Evolutionary conservation across 2,797 vertebrate genomes (phyloP), one percentile per base, ranked within the genome.

Genomic region (Sandelia bainsii): DNA sequence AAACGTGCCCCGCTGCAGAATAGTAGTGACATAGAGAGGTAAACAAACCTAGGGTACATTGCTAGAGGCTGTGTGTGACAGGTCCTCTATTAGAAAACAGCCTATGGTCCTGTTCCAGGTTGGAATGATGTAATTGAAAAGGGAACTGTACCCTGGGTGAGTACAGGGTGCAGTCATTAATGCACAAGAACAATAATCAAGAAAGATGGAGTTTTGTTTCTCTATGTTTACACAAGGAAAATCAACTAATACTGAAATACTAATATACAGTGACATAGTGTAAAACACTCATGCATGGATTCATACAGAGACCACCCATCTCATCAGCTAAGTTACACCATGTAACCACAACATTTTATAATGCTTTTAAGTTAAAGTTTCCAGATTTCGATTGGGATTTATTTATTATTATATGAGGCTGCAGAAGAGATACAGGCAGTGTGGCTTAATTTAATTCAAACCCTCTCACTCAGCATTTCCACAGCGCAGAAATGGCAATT

Each of bases 51-150:
- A 3, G 6, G 67, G 71, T 60, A 9, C 10, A 39, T 39, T 17
- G 57, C 49, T 25, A 10, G 56, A 59, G 48, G 58, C 70, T 7
- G 19, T 19, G 59, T 73, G 72, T 85, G 81, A 88, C 85, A 80
- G 73, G 34, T 74, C 46, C 65, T 80, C 81, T 72, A 63, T 82
- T 65, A 61, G 76, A 66, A 76, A 84, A 85, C 67, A 71, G 71
- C 57, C 52, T 11, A 1, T 54, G 39, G 83, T 72, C 57, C 76
- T 75, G 68, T 83, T 84, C 62, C 56, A 7, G 67, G 27, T 59
- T 8, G 27, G 11, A 39, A 63, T 89, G 81, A 92, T 86, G 87
- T 93, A 70, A 91, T 60, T 56, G 56, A 60, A 1, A 46, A 44
- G 56, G 32, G 68, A 82, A 17, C 54, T 29, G 58, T 54, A 42